phyloP scores from a whole-genome alignment of 2,888 invertebrate species.

The Stratiomys singularior region DNA sequence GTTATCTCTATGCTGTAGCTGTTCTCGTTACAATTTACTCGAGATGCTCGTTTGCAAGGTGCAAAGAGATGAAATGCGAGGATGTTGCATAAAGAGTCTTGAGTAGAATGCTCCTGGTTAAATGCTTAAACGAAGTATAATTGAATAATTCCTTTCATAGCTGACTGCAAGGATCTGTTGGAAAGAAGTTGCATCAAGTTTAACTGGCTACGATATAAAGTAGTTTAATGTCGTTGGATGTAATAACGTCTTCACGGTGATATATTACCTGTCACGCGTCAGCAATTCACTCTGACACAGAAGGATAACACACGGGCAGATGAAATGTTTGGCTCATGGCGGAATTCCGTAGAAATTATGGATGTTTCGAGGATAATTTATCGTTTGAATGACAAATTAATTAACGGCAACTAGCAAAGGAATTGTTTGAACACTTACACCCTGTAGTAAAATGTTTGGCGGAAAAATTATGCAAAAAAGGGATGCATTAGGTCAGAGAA shows the following conservation, averaged over 20 bases:
- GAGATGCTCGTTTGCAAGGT: no score
- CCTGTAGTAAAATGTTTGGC: no score
- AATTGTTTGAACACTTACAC: no score
- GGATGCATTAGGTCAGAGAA: no score
- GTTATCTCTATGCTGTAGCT: not conserved
- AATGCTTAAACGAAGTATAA: conserved; percentile 5
- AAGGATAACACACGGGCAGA: not conserved
- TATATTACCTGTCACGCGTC: not conserved
- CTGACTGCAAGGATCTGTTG: not conserved
- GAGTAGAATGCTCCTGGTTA: not conserved
- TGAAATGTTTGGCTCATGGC: no score
- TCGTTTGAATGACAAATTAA: not conserved
- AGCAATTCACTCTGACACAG: not conserved
- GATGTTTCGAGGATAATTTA: not conserved
- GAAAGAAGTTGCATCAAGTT: not conserved
- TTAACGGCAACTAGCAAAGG: no score
- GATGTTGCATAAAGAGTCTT: no score
- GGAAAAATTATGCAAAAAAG: no score
- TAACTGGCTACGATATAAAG: not conserved
- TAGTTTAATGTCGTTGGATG: conserved; percentile 19
- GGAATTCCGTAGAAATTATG: conserved; percentile 9
- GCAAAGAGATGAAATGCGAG: no score
- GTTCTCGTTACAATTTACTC: not conserved
- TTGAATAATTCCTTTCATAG: conserved; percentile 3
- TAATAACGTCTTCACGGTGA: not conserved